Percentiles rank a stretch among this genome's conserved stretches.
Evolutionary conservation across 2,113 vertebrate genomes (phyloP).

Genomic region (Clarias batrachus): DNA sequence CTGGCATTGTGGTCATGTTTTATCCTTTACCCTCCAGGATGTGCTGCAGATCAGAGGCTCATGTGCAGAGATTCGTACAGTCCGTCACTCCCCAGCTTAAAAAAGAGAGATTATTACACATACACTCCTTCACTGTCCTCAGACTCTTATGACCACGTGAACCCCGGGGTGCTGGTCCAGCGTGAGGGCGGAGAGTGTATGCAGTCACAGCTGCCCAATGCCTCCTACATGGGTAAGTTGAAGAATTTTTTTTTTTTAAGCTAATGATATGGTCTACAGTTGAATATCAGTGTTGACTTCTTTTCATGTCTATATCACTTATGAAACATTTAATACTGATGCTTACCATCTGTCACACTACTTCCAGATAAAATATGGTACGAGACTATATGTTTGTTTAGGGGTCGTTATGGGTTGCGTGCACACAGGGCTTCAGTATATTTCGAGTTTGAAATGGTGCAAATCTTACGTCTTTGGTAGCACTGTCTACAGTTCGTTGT

Average conservation of each 20-base stretch:
- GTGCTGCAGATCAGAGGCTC: conserved; percentile 72
- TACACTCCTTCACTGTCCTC: conserved; percentile 64
- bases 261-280: background rate
- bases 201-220: conserved; percentile 59
- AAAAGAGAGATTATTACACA: conserved; percentile 74
- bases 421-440: background rate
- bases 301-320: background rate
- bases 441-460: background rate
- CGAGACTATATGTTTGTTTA: background rate
- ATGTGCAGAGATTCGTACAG: conserved; percentile 71
- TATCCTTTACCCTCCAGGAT: conserved; percentile 65
- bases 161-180: conserved; percentile 64
- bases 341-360: background rate
- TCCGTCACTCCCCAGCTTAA: conserved; percentile 67
- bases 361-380: background rate
- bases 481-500: background rate
- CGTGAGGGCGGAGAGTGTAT: conserved; percentile 67
- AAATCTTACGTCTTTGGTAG: background rate
- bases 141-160: conserved; percentile 75
- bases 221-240: conserved; percentile 86
- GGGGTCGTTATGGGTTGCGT: background rate
- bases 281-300: background rate
- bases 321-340: background rate
- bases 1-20: background rate
- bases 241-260: background rate